A percentile compares a stretch with the other conserved stretches of the same genome.
These are phyloP conservation scores for Periplaneta americana DNA, from an alignment of 1,140 invertebrate genomes.

Conservation along the genomic window DNA sequence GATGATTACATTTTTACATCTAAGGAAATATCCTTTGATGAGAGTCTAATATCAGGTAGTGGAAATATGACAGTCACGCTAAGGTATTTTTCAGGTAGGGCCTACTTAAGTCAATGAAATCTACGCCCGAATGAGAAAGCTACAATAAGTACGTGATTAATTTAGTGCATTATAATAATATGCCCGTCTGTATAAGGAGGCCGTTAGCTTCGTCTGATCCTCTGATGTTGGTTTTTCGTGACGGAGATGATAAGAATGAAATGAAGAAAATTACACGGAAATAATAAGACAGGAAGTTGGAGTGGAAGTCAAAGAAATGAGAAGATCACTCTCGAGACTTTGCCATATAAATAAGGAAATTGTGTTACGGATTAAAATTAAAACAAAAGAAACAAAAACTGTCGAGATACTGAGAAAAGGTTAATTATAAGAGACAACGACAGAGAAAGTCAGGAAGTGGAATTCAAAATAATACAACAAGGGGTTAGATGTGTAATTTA, in stretches of 20 bases:
- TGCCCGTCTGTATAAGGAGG: not conserved
- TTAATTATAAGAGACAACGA: not conserved
- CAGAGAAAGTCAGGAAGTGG: not conserved
- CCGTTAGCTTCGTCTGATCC: no score
- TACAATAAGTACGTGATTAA: not conserved
- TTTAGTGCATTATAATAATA: not conserved
- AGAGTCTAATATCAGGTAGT: not conserved
- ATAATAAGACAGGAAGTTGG: not conserved
- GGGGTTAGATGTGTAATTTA: not conserved
- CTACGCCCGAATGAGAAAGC: no score
- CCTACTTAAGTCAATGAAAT: not conserved
- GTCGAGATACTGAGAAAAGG: not conserved
- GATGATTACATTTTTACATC: no score
- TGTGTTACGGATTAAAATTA: not conserved
- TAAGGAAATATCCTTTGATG: no score
- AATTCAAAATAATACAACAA: not conserved
- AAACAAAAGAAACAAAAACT: not conserved
- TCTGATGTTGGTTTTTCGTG: not conserved
- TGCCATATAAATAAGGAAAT: not conserved
- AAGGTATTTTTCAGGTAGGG: not conserved
- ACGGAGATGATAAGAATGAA: not conserved
- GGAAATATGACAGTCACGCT: not conserved
- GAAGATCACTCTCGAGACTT: not conserved
- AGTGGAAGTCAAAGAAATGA: not conserved
- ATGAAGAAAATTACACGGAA: not conserved